A percentile compares a stretch with the other conserved stretches of the same genome.
These are phyloP conservation scores for Embidobia sp. DNA, from an alignment of 2,888 invertebrate genomes.

Conservation along the genomic window DNA sequence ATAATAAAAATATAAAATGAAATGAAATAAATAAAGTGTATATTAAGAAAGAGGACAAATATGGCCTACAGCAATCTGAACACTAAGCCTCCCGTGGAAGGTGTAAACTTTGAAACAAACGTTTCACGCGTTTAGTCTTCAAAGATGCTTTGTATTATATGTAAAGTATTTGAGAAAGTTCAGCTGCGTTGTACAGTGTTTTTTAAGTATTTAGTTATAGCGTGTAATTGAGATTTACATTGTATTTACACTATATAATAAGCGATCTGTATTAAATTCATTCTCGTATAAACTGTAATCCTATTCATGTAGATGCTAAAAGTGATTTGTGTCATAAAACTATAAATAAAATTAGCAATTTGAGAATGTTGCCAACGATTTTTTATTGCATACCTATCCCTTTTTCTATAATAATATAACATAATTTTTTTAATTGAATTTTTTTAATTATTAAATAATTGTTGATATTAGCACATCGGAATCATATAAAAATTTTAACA, in stretches of 20 bases:
- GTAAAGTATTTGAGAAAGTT: slow-evolving; percentile 81
- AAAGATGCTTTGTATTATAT: slow-evolving; percentile 79
- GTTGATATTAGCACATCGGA: too few relatives aligned
- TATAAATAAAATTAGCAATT: slow-evolving; percentile 81
- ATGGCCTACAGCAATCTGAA: slow-evolving; percentile 63
- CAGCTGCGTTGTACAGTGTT: slow-evolving; percentile 82
- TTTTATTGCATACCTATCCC: slow-evolving; percentile 20
- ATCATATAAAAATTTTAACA: too few relatives aligned
- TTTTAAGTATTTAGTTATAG: slow-evolving; percentile 82
- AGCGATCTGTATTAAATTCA: slow-evolving; percentile 82
- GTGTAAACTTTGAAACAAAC: slow-evolving; percentile 53
- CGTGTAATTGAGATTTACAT: slow-evolving; percentile 80
- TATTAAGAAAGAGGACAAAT: slow-evolving; percentile 43
- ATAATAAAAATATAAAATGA: slow-evolving; percentile 12
- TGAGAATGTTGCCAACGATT: slow-evolving; percentile 77
- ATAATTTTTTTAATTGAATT: neutral
- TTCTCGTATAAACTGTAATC: slow-evolving; percentile 81
- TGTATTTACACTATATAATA: slow-evolving; percentile 81
- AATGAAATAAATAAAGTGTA: slow-evolving; percentile 42
- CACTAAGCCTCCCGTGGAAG: slow-evolving; percentile 61
- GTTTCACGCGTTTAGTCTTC: slow-evolving; percentile 64
- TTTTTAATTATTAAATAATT: too few relatives aligned
- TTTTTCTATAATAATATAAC: too few relatives aligned
- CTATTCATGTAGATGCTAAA: slow-evolving; percentile 82
- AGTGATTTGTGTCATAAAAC: slow-evolving; percentile 81